Percentiles rank a stretch among this genome's conserved stretches.
These are phyloP conservation scores for Nasonia oneida DNA, from an alignment of 2,888 invertebrate genomes.

Conservation along the genomic window DNA sequence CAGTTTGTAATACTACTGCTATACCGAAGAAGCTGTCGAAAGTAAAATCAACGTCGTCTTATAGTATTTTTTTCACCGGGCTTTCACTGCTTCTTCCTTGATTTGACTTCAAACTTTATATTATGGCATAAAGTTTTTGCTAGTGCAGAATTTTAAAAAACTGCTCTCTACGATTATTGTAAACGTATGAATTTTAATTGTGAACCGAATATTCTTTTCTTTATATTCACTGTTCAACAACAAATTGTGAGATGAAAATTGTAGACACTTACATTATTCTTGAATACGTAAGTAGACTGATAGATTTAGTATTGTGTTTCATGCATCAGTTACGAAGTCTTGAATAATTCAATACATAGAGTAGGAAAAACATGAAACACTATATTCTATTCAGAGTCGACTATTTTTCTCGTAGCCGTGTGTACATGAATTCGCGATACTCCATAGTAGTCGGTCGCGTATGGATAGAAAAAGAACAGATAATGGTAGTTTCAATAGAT, in stretches of 20 bases:
- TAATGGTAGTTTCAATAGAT: slow-evolving; percentile 36
- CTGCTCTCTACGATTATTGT: neutral
- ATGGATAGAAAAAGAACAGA: slow-evolving; percentile 23
- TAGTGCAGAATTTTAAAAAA: neutral
- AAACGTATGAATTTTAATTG: slow-evolving; percentile 19
- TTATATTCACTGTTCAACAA: neutral
- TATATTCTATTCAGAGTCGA: slow-evolving; percentile 24
- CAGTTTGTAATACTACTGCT: slow-evolving; percentile 44
- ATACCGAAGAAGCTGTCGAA: slow-evolving; percentile 29
- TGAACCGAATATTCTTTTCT: slow-evolving; percentile 42
- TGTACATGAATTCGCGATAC: neutral
- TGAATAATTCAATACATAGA: slow-evolving; percentile 29
- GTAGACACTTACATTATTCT: slow-evolving; percentile 23
- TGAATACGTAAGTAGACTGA: slow-evolving; percentile 44
- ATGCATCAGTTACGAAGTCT: slow-evolving; percentile 38
- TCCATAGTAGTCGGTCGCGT: slow-evolving; percentile 27
- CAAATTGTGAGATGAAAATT: slow-evolving; percentile 33
- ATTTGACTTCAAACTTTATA: slow-evolving; percentile 20
- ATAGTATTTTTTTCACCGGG: neutral
- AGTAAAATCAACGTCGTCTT: slow-evolving; percentile 33
- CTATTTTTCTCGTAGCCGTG: slow-evolving; percentile 56
- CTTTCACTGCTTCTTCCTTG: neutral
- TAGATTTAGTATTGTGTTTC: slow-evolving; percentile 44
- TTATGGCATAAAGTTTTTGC: neutral
- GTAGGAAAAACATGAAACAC: slow-evolving; percentile 12